Evolutionary conservation across 2,888 invertebrate genomes (phyloP).

Genomic region (Drepanosiphum platanoidis): DNA sequence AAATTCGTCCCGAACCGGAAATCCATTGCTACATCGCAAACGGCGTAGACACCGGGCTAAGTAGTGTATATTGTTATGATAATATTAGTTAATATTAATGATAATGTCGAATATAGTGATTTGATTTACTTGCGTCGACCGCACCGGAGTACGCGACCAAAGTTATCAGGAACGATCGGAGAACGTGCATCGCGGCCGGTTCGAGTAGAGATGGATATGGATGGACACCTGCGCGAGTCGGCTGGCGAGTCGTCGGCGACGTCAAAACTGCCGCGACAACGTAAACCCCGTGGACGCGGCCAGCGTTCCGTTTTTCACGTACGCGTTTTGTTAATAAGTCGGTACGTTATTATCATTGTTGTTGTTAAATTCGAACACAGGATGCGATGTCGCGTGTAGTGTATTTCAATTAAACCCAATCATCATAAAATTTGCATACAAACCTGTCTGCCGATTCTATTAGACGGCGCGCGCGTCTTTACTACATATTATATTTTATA

Average conservation of each 20-base stretch:
- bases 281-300: not conserved
- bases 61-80: no score
- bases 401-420: not conserved
- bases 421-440: not conserved
- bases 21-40: no score
- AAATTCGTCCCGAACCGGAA: no score
- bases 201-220: not conserved
- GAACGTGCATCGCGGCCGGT: not conserved
- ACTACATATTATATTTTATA: not conserved
- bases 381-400: not conserved
- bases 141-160: not conserved
- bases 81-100: no score
- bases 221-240: no score
- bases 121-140: not conserved
- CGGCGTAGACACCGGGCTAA: no score
- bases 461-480: not conserved
- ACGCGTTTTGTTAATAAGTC: not conserved
- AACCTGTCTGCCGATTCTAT: not conserved
- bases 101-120: no score
- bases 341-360: no score
- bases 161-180: not conserved
- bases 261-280: not conserved
- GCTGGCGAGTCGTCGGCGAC: not conserved
- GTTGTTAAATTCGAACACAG: not conserved
- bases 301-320: not conserved